These are phyloP conservation scores for Pelecanus crispus DNA, from an alignment of 2,113 vertebrate species.

Conservation along the genomic window DNA sequence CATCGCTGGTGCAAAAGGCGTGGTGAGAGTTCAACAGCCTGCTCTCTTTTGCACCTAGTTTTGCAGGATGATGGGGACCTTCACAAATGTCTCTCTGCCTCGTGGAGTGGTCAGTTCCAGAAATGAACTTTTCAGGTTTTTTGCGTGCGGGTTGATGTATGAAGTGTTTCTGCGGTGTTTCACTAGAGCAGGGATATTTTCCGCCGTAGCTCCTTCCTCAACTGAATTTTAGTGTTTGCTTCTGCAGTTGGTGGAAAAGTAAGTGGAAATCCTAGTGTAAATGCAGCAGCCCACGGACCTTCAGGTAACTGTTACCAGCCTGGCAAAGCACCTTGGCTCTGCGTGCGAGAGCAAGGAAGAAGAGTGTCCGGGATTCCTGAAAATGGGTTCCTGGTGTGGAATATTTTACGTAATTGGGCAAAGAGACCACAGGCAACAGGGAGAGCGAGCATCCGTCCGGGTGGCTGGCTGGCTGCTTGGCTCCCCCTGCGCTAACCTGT, in stretches of 20 bases:
- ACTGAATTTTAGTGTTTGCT: neutral
- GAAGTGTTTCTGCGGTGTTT: neutral
- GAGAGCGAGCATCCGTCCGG: neutral
- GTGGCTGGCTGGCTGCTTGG: neutral
- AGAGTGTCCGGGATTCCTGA: neutral
- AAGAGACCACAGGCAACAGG: neutral
- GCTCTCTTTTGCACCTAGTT: neutral
- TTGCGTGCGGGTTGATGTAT: neutral
- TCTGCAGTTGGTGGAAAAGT: neutral
- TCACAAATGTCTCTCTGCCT: neutral
- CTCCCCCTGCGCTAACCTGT: neutral
- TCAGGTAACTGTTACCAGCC: neutral
- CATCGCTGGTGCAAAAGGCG: neutral
- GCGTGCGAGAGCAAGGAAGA: neutral
- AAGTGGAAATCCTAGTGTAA: conserved; percentile 23
- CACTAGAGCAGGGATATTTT: neutral
- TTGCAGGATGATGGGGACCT: neutral
- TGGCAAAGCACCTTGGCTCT: neutral
- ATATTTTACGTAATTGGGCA: neutral
- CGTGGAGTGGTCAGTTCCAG: neutral
- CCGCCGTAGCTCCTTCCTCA: neutral
- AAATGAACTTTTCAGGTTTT: neutral
- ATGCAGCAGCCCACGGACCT: neutral
- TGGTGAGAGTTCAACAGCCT: neutral
- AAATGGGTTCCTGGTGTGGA: neutral